Evolutionary conservation across 2,888 invertebrate species (phyloP), one percentile per base, ranked within the genome.

Genomic region (Dicyrtoma fusca): DNA sequence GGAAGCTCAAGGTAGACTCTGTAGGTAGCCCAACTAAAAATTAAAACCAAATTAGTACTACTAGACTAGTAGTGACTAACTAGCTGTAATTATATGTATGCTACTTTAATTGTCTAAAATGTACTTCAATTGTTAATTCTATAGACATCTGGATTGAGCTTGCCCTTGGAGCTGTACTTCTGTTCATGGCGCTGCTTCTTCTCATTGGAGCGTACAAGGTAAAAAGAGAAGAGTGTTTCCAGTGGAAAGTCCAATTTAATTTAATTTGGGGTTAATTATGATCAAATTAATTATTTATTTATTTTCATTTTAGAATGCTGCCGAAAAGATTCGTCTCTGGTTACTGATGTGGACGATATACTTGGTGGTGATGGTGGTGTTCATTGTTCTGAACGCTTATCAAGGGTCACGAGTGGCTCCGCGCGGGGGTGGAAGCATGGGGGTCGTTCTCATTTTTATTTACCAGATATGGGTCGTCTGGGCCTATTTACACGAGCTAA

Each of bases 271-370:
- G n/a, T n/a, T n/a, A n/a, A n/a, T n/a, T n/a, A n/a, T n/a, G n/a
- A n/a, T n/a, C n/a, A n/a, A n/a, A n/a, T n/a, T n/a, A n/a, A n/a
- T n/a, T n/a, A n/a, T n/a, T n/a, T n/a, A n/a, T 42, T 6, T 57
- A 23, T 69, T 42, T 61, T 11, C 26, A 55, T 66, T 69, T n/a
- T 66, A 77, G 79, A 75, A 76, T 65, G 70, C 73, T 11, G 72
- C 73, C 11, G 77, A 77, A 10, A 79, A 77, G 47, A 70, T 79
- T 63, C 73, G 75, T 11, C 69, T 79, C 13, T 79, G 77, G 77
- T 63, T 79, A 8, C 49, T 74, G 6, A 23, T 77, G n/a, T 77
- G 76, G 77, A 65, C 75, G 1, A 63, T 75, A 34, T 74, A 71
- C 42, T 25, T 79, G 10, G 68, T 79, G 13, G 25, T 74, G 10